Evolutionary conservation across 2,113 vertebrate genomes (phyloP).

Genomic region (Fregata magnificens): DNA sequence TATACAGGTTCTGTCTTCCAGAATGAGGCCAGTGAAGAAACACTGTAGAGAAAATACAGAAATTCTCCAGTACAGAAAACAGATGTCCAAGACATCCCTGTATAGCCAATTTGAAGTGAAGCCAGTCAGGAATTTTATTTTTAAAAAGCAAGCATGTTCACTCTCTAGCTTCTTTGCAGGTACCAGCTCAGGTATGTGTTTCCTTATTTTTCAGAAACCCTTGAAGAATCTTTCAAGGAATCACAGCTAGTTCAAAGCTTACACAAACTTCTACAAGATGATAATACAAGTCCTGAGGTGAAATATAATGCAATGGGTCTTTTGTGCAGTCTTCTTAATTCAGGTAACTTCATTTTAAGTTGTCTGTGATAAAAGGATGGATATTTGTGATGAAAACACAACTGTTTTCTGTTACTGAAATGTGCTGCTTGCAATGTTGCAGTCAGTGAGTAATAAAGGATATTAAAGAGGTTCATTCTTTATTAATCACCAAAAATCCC

Average conservation of each 20-base stretch:
- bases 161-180: background rate
- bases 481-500: background rate
- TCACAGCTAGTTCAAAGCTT: conserved; percentile 76
- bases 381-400: background rate
- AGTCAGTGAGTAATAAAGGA: background rate
- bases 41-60: background rate
- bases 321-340: conserved; percentile 84
- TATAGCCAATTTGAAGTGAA: background rate
- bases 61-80: background rate
- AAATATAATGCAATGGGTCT: conserved; percentile 85
- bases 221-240: conserved; percentile 77
- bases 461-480: background rate
- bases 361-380: background rate
- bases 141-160: background rate
- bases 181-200: background rate
- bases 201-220: conserved; percentile 69
- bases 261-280: conserved; percentile 81
- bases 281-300: conserved; percentile 81
- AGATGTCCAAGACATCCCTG: background rate
- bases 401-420: background rate
- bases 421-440: background rate
- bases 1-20: background rate
- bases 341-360: conserved; percentile 67
- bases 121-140: background rate
- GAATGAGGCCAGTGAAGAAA: background rate